Evolutionary conservation across 1,140 invertebrate species (phyloP).

Genomic region (Chlorops oryzae): DNA sequence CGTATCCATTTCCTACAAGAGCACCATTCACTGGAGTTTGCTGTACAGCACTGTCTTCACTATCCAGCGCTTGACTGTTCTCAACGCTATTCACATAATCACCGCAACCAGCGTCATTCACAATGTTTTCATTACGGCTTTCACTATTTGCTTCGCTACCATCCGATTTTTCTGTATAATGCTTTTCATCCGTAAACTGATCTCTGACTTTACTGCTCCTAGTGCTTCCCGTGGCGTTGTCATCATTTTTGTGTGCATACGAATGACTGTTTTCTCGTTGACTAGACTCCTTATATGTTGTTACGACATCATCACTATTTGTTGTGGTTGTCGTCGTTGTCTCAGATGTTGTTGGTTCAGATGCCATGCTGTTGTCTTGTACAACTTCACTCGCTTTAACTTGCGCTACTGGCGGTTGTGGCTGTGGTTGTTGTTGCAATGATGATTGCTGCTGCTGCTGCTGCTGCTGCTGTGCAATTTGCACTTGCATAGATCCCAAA

Average conservation of each 20-base stretch:
- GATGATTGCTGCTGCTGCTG: conserved; percentile 16
- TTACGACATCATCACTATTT: conserved; percentile 45
- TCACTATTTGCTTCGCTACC: conserved; percentile 22
- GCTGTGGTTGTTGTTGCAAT: conserved; percentile 18
- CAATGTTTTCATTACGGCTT: conserved; percentile 19
- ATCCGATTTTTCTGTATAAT: conserved; percentile 27
- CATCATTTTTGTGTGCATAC: conserved; percentile 10
- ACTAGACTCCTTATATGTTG: conserved; percentile 44
- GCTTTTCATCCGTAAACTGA: conserved; percentile 12
- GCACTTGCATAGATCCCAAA: conserved; percentile 37
- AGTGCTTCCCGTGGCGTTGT: neutral
- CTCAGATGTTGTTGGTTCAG: conserved; percentile 45
- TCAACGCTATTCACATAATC: conserved; percentile 28
- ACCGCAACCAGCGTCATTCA: conserved; percentile 13
- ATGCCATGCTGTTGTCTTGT: conserved; percentile 45
- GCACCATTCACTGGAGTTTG: conserved; percentile 10
- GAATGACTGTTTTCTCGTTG: conserved; percentile 25
- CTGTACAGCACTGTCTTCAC: conserved; percentile 39
- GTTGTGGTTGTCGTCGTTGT: conserved; percentile 43
- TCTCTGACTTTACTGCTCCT: conserved; percentile 9
- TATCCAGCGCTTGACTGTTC: conserved; percentile 41
- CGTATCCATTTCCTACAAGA: neutral
- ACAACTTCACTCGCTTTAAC: conserved; percentile 29
- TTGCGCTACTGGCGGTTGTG: conserved; percentile 12
- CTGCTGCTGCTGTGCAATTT: conserved; percentile 20